Base-by-base conservation (phyloP, 2,888 invertebrate genomes). In the Drosophila mulleri region DNA sequence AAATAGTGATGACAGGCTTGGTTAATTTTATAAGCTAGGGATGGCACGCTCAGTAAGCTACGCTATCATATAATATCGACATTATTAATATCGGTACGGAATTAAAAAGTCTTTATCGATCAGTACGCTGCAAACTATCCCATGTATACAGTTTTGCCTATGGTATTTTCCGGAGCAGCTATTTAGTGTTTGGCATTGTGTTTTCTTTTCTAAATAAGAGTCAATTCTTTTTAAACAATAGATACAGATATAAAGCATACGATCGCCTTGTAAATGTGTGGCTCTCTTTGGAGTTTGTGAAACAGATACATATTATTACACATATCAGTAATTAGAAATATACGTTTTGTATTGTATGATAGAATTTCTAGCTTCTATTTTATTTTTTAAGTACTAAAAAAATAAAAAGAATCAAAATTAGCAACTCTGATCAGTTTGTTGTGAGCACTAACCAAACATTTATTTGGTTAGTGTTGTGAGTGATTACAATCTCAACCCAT, bases 251-350 rank as follows among this genome's bases (percentile, higher is more conserved):
- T 50, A 3, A 18, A 18, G 5, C 7, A 50, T 48, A 12, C 12
- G 18, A 35, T 50, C 32, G 18, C 14, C 14, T 6, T 18, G 7
- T 7, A 32, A 0, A 18, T 5, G 2, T 5, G 9, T 16, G 8
- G 7, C 5, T 29, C 2, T 7, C 0, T 18, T 18, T 1, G 12
- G 12, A 7, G 29, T 18, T 47, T 20, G 23, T 1, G 0, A 37
- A 16, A 14, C 16, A 6, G 2, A 14, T 56, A 2, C 14, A 14
- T 41, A 26, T 9, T 4, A 16, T n/a, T n/a, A n/a, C 44, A 12
- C 39, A 60, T 56, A 45, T 14, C n/a, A 52, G 11, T 42, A 14
- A 45, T 47, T 37, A 59, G 14, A 35, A 45, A 32, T 29, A 53
- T 48, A 23, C 47, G 11, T 32, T 14, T 45, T 47, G 9, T 47